Conservation (phyloP, 2,888 invertebrate species). For the Drosophila cyrtoloma region DNA sequence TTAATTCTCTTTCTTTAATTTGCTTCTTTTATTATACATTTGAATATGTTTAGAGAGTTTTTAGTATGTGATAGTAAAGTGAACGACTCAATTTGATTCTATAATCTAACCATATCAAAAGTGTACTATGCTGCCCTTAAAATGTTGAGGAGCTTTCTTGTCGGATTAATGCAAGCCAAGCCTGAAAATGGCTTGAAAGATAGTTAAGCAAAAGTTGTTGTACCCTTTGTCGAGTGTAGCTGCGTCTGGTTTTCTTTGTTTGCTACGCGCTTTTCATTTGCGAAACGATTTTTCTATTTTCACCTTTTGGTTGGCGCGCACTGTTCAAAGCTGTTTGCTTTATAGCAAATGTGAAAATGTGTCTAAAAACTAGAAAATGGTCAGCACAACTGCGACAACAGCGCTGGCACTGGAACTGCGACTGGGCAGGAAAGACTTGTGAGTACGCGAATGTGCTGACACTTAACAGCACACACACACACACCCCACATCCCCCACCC, state of each 20-base stretch:
- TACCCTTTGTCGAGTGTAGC: slow-evolving; percentile 43
- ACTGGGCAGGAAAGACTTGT: slow-evolving; percentile 35
- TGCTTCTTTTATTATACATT: neutral
- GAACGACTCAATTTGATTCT: neutral
- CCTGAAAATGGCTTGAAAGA: neutral
- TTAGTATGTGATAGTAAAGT: neutral
- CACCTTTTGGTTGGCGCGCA: slow-evolving; percentile 46
- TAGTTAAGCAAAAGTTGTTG: slow-evolving; percentile 10
- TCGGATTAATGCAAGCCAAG: neutral
- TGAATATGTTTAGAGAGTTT: neutral
- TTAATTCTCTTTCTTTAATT: neutral
- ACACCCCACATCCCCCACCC: slow-evolving; percentile 3
- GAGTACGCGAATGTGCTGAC: slow-evolving; percentile 62
- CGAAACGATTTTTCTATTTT: slow-evolving; percentile 75
- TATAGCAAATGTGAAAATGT: slow-evolving; percentile 78
- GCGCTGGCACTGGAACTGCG: slow-evolving; percentile 13
- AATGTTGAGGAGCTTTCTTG: neutral
- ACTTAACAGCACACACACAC: slow-evolving; percentile 60
- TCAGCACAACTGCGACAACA: slow-evolving; percentile 43
- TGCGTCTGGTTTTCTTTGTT: slow-evolving; percentile 68
- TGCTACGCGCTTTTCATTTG: slow-evolving; percentile 76
- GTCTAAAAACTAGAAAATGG: slow-evolving; percentile 74
- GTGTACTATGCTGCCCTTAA: neutral
- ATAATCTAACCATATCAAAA: neutral
- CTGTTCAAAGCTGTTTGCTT: slow-evolving; percentile 57